These are phyloP conservation scores for Drosophila incognita DNA, from an alignment of 2,888 invertebrate species.

Conservation along the genomic window DNA sequence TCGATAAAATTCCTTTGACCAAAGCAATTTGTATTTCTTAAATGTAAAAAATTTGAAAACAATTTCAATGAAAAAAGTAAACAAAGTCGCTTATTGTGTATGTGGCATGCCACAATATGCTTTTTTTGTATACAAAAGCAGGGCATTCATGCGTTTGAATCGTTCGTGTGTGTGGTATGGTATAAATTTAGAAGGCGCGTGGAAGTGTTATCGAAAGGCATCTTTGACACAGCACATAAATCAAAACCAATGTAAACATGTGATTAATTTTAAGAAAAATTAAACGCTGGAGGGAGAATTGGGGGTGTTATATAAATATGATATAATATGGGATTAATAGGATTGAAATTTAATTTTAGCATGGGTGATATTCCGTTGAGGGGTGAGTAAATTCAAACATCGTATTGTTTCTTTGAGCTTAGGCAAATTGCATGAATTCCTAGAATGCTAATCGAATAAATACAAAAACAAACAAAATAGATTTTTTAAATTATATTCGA, in stretches of 20 bases:
- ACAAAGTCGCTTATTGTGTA: conserved; percentile 50
- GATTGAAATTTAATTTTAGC: background rate
- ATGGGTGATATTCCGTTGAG: background rate
- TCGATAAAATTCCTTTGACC: conserved; percentile 15
- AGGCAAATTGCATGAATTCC: too few species aligned
- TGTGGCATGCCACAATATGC: conserved; percentile 45
- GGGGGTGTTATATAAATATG: background rate
- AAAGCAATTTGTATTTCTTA: background rate
- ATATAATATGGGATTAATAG: background rate
- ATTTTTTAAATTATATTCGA: background rate
- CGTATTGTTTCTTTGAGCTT: too few species aligned
- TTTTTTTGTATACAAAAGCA: conserved; percentile 41
- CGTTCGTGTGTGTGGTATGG: conserved; percentile 1
- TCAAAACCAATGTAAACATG: conserved; percentile 2
- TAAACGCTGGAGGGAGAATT: background rate
- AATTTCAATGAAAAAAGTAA: conserved; percentile 26
- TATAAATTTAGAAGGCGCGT: conserved; percentile 4
- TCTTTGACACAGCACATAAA: conserved; percentile 15
- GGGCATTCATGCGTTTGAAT: conserved; percentile 35
- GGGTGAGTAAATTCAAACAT: background rate
- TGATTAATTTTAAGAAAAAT: conserved; percentile 6
- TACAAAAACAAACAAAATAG: background rate
- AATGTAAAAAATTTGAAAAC: conserved; percentile 4
- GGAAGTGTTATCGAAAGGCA: conserved; percentile 13
- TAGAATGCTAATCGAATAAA: background rate